Percentiles rank a stretch among this genome's conserved stretches.
phyloP scores from a whole-genome alignment of 2,888 invertebrate genomes.

The Rotaria macrura region DNA sequence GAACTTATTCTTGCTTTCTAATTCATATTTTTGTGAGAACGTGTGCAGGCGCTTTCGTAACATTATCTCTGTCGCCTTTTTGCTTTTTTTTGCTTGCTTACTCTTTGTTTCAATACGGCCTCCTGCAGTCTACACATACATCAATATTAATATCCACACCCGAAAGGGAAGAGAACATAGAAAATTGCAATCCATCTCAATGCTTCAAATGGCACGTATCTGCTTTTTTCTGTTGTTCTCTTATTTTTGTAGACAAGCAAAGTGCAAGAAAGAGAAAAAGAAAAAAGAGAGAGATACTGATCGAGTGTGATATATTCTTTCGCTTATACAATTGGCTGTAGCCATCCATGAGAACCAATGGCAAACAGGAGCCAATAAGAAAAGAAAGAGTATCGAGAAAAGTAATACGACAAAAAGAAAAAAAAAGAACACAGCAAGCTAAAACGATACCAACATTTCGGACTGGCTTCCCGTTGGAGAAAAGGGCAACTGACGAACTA shows the following conservation, averaged over 20 bases:
- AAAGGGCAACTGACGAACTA: conserved; percentile 15
- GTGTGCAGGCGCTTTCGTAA: neutral
- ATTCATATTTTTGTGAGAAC: neutral
- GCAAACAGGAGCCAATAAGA: conserved; percentile 14
- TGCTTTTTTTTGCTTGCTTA: neutral
- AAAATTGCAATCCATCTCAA: conserved; percentile 12
- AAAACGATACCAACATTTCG: conserved; percentile 8
- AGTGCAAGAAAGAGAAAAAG: neutral
- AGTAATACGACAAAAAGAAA: conserved; percentile 1
- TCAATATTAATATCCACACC: conserved; percentile 15
- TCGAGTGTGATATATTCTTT: neutral
- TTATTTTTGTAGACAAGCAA: neutral
- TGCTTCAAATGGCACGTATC: neutral
- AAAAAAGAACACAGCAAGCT: neutral
- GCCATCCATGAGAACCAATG: neutral
- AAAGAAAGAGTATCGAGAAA: conserved; percentile 13
- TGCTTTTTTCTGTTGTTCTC: neutral
- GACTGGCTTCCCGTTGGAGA: conserved; percentile 2
- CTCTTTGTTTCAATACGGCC: conserved; percentile 3
- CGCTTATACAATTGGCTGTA: conserved; percentile 15
- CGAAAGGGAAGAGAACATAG: conserved; percentile 15
- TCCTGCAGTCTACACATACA: conserved; percentile 1
- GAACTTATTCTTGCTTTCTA: neutral
- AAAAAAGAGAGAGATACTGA: neutral
- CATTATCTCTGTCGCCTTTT: conserved; percentile 1